Conservation (phyloP, 2,888 invertebrate species). For the Tubiluchus corallicola region DNA sequence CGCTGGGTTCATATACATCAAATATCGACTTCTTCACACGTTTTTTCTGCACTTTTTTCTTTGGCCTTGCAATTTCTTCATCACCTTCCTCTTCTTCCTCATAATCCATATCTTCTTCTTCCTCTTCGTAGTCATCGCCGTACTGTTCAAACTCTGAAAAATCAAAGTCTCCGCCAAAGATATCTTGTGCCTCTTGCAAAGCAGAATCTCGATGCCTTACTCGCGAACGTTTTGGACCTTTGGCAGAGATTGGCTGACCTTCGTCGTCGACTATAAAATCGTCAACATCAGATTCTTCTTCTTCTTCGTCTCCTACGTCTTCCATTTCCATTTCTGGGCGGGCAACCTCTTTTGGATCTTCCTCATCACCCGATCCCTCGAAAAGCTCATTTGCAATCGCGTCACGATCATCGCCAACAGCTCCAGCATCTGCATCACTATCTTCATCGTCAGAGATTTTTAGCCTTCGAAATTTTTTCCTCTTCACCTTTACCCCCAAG, state of each 20-base stretch:
- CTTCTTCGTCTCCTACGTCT: conserved; percentile 50
- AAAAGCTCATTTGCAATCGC: conserved; percentile 27
- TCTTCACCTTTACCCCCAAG: conserved; percentile 69
- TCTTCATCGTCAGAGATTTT: conserved; percentile 24
- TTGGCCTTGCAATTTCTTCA: conserved; percentile 20
- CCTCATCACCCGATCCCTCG: conserved; percentile 22
- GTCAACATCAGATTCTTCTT: conserved; percentile 56
- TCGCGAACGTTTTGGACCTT: background rate
- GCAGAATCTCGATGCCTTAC: conserved; percentile 34
- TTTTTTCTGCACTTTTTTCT: conserved; percentile 19
- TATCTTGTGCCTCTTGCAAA: conserved; percentile 92
- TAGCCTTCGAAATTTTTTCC: conserved; percentile 61
- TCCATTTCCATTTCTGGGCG: conserved; percentile 18
- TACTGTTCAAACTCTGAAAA: conserved; percentile 32
- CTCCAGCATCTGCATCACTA: conserved; percentile 22
- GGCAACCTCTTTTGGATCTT: no score
- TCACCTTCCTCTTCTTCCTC: conserved; percentile 23
- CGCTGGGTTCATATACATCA: conserved; percentile 91
- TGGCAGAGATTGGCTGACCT: conserved; percentile 20
- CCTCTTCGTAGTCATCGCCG: conserved; percentile 23
- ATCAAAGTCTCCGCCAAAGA: conserved; percentile 95
- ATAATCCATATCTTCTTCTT: conserved; percentile 18
- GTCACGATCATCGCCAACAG: conserved; percentile 20
- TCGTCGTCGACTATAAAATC: conserved; percentile 97
- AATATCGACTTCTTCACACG: conserved; percentile 37